phyloP scores from a whole-genome alignment of 2,888 invertebrate species.

The Acanthoscelides obtectus region DNA sequence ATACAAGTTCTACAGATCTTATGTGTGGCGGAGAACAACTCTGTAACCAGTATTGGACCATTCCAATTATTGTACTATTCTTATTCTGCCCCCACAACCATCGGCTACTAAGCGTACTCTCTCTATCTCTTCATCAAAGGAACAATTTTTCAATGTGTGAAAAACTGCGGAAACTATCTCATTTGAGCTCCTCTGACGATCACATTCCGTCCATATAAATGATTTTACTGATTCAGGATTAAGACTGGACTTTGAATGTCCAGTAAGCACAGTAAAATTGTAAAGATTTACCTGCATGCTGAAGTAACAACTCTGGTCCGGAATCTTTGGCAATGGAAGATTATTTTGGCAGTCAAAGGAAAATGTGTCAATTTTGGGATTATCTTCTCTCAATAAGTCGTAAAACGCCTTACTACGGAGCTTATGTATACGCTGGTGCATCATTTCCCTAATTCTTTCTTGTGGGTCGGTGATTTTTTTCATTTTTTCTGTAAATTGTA shows the following conservation, averaged over 20 bases:
- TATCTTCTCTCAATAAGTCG: background rate
- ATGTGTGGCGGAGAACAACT: slow-evolving; percentile 2
- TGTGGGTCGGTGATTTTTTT: slow-evolving; percentile 5
- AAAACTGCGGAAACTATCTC: background rate
- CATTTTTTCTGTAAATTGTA: slow-evolving; percentile 5
- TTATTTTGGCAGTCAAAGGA: slow-evolving; percentile 11
- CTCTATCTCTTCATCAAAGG: background rate
- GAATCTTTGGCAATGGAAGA: slow-evolving; percentile 10
- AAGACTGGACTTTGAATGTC: slow-evolving; percentile 6
- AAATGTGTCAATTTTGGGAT: no score
- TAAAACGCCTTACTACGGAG: slow-evolving; percentile 2
- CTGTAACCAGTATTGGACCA: slow-evolving; percentile 9
- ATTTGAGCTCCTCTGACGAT: slow-evolving; percentile 9
- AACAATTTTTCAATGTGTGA: background rate
- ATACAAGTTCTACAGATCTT: slow-evolving; percentile 2
- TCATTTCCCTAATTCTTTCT: slow-evolving; percentile 4
- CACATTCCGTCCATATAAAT: slow-evolving; percentile 5
- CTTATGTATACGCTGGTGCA: slow-evolving; percentile 3
- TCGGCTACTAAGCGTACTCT: slow-evolving; percentile 7
- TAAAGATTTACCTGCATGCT: slow-evolving; percentile 11
- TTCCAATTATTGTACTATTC: slow-evolving; percentile 8
- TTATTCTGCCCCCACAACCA: slow-evolving; percentile 13
- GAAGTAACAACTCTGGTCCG: slow-evolving; percentile 11
- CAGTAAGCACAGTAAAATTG: slow-evolving; percentile 12
- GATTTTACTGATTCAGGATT: slow-evolving; percentile 1